Percentiles rank a stretch among this genome's conserved stretches.
phyloP scores from a whole-genome alignment of 2,888 invertebrate species.

The Latrodectus elegans region DNA sequence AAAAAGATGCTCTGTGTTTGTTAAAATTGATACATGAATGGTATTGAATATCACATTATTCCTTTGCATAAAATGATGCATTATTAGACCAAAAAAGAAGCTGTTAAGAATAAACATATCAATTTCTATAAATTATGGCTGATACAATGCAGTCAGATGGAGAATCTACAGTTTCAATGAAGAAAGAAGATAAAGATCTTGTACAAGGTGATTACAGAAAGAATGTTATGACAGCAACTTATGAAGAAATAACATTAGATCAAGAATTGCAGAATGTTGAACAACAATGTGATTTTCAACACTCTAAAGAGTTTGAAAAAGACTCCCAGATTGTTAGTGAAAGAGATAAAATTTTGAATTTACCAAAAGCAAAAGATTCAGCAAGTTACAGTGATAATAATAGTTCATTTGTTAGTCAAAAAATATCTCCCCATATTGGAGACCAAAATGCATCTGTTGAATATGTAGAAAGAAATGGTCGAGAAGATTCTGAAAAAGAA shows the following conservation, averaged over 20 bases:
- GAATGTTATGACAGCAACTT: background rate
- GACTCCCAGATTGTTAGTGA: background rate
- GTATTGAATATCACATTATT: too few species aligned
- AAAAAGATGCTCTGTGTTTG: too few species aligned
- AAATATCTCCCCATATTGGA: background rate
- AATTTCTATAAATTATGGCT: background rate
- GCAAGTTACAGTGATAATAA: too few species aligned
- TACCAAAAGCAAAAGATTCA: too few species aligned
- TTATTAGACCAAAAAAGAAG: background rate
- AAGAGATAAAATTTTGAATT: background rate
- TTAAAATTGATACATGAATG: too few species aligned
- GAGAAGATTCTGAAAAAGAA: conserved; percentile 48
- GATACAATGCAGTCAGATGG: background rate
- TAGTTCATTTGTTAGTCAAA: too few species aligned
- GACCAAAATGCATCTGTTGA: background rate
- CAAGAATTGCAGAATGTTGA: background rate
- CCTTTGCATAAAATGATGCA: background rate
- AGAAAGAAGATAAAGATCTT: conserved; percentile 30
- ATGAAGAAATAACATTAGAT: background rate
- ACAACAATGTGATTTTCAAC: background rate
- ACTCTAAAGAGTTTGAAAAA: background rate
- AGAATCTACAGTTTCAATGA: background rate
- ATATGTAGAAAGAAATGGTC: conserved; percentile 12
- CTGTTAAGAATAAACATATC: background rate
- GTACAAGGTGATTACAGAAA: background rate